Base-by-base conservation (phyloP, 1,140 invertebrate species). In the Anoplophora glabripennis region DNA sequence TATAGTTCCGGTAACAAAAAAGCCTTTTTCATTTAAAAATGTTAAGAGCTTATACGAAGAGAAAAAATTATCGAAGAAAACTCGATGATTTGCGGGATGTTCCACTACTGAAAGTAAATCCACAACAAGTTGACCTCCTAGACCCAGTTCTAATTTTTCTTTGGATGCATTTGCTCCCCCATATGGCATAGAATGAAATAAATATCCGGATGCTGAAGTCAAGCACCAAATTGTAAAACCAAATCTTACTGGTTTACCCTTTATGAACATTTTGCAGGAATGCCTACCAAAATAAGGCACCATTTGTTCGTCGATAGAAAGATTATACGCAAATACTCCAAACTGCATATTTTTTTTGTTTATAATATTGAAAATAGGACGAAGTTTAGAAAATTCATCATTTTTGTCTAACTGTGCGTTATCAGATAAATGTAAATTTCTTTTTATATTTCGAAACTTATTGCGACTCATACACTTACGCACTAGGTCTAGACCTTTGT, bases 211-310 rank as follows among this genome's bases (percentile, higher is more conserved):
- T 35, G 15, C 42, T 35, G 49, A 53, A 40, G 49, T 53, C 18
- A 66, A 14, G 34, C 55, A 65, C 77, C 76, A 78, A 59, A 70
- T 48, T 71, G 80, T 80, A 64, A 72, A 79, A 48, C 77, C 76
- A 70, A 75, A 79, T 58, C 72, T 68, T 59, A 80, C 74, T 47
- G 77, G 75, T 67, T 80, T 79, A 42, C 75, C 76, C 66, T 71
- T 68, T 48, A 79, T 79, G 59, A 75, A 77, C 65, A 78, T 76
- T 69, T 80, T 79, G 42, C 66, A 73, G 51, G 64, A 67, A 69
- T 82, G 76, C 64, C 70, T 67, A 48, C 78, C 79, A 75, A 75
- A 80, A 66, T 80, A 80, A 49, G 75, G 75, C 8, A 59, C 57
- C 57, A 59, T 59, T 47, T 59, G 57, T 18, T 58, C 79, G 75